Percentiles rank a stretch among this genome's conserved stretches.
Conservation (phyloP, 2,888 invertebrate genomes). For the Harpagoxenus sublaevis region DNA sequence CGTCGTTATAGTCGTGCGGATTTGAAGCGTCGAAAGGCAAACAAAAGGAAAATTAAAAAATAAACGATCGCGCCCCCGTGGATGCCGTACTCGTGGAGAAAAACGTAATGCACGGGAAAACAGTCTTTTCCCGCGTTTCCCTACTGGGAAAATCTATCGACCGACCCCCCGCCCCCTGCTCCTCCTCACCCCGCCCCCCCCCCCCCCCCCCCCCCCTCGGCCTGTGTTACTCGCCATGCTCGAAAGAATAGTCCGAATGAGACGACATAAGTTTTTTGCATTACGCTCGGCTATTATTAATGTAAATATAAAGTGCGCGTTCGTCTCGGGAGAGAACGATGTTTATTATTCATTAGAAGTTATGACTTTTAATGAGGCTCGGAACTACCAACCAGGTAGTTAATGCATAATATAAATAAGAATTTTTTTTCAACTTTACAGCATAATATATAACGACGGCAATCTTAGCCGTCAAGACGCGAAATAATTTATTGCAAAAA, state of each 20-base stretch:
- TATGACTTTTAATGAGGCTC: constrained; percentile 56
- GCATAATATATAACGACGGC: constrained; percentile 52
- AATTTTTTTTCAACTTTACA: constrained; percentile 51
- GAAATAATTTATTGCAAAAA: constrained; percentile 49
- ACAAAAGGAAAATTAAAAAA: constrained; percentile 56
- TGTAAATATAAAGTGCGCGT: constrained; percentile 58
- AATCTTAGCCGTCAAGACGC: constrained; percentile 50
- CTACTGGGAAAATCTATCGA: constrained; percentile 48
- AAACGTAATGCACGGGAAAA: constrained; percentile 55
- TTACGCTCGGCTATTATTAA: constrained; percentile 55
- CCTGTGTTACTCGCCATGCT: constrained; percentile 16
- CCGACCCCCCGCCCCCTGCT: background rate
- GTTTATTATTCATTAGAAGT: constrained; percentile 58
- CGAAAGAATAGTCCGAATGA: constrained; percentile 52
- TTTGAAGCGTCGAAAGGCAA: constrained; percentile 57
- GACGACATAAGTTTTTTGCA: constrained; percentile 56
- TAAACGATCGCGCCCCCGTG: constrained; percentile 46
- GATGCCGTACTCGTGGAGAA: constrained; percentile 30
- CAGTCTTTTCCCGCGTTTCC: constrained; percentile 53
- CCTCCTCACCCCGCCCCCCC: too few relatives aligned
- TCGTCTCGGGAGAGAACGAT: constrained; percentile 55
- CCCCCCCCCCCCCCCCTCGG: background rate
- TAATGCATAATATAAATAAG: constrained; percentile 58
- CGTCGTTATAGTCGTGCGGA: constrained; percentile 54
- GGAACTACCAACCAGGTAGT: constrained; percentile 57